Evolutionary conservation across 2,113 vertebrate species (phyloP).

Genomic region (Harpagus bidentatus): DNA sequence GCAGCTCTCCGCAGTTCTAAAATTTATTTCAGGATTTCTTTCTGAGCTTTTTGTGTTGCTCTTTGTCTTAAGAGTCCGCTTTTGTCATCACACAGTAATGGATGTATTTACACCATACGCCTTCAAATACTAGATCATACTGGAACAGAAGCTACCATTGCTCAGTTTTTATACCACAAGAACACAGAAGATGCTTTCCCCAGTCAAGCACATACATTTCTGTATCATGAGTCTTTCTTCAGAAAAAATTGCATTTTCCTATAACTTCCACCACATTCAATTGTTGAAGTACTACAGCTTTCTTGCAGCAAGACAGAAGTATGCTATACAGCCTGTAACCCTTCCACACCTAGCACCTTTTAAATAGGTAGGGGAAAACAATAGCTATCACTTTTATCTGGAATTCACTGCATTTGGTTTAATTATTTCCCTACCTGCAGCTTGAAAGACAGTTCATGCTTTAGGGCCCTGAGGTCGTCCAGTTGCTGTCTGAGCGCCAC

Average conservation of each 20-base stretch:
- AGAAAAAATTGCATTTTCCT: neutral
- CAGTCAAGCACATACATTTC: neutral
- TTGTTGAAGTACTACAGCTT: neutral
- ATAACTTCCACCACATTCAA: rapidly evolving
- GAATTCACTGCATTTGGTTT: neutral
- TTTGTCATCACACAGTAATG: neutral
- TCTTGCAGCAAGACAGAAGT: neutral
- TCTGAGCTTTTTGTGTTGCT: neutral
- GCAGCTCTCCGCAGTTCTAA: neutral
- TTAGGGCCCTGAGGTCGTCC: slow-evolving; percentile 91
- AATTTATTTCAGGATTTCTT: neutral
- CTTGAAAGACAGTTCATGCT: slow-evolving; percentile 93
- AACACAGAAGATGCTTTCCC: neutral
- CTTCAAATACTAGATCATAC: neutral
- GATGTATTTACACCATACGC: neutral
- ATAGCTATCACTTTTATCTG: neutral
- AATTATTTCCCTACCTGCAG: slow-evolving; percentile 80
- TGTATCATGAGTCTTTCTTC: neutral
- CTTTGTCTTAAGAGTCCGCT: neutral
- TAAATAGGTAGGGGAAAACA: neutral
- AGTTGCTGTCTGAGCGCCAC: slow-evolving; percentile 93
- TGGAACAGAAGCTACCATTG: neutral
- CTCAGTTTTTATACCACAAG: neutral
- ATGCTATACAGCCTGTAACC: neutral
- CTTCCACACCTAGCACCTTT: neutral